Conservation (phyloP, 1,140 invertebrate species). For the Drosophila kikkawai region DNA sequence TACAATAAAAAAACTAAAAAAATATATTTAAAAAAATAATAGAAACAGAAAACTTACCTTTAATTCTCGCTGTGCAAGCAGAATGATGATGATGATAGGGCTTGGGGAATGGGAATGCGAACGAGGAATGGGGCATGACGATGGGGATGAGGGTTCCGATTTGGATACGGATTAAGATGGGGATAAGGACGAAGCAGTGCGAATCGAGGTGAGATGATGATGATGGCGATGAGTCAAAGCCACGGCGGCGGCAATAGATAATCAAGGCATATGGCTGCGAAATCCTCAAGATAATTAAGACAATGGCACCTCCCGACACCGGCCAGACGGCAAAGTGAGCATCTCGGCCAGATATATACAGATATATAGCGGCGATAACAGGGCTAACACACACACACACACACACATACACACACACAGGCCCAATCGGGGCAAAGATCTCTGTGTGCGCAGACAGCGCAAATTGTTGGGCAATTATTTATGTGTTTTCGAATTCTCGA, state of each 20-base stretch:
- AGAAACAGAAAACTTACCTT: too few relatives aligned
- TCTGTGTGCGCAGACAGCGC: conserved; percentile 78
- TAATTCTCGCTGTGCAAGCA: conserved; percentile 6
- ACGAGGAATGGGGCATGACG: conserved; percentile 19
- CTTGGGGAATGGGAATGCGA: conserved; percentile 21
- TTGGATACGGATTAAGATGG: neutral
- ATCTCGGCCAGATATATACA: conserved; percentile 23
- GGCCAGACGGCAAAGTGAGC: conserved; percentile 12
- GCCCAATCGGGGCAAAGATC: conserved; percentile 65
- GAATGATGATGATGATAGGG: conserved; percentile 19
- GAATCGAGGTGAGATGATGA: conserved; percentile 59
- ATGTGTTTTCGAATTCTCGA: conserved; percentile 49
- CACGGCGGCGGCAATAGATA: conserved; percentile 59
- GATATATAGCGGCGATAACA: conserved; percentile 40
- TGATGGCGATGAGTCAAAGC: conserved; percentile 62
- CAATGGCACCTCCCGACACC: conserved; percentile 29
- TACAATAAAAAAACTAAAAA: neutral
- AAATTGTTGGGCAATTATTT: conserved; percentile 83
- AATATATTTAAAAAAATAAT: neutral
- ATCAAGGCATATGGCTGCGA: conserved; percentile 66
- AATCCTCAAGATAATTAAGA: conserved; percentile 75
- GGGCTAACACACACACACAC: conserved; percentile 10
- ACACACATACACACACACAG: conserved; percentile 15
- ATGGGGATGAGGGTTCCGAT: conserved; percentile 12
- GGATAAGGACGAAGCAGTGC: conserved; percentile 12